A percentile compares a stretch with the other conserved stretches of the same genome.
Evolutionary conservation across 2,888 invertebrate species (phyloP).

Genomic region (Ganaspis brasiliensis): DNA sequence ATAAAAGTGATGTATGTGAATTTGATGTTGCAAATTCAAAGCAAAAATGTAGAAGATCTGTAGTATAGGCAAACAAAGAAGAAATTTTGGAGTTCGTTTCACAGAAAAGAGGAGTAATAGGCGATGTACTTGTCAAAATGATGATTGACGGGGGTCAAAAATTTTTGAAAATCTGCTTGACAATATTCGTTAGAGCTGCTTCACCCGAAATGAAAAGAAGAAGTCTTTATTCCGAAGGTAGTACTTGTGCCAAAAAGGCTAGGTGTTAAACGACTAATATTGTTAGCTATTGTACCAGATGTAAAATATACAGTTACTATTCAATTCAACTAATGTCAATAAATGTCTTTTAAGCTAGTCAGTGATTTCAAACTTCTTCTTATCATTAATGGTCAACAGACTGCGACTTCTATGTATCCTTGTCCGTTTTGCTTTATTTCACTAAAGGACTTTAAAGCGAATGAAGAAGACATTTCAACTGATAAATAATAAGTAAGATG

Average conservation of each 20-base stretch:
- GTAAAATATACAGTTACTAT: too few relatives aligned
- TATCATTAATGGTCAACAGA: conserved; percentile 29
- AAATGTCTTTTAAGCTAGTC: neutral
- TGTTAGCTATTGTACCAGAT: too few relatives aligned
- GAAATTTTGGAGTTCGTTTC: conserved; percentile 29
- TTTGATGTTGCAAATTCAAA: conserved; percentile 29
- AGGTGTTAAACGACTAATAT: conserved; percentile 25
- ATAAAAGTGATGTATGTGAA: conserved; percentile 19
- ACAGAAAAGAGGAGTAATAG: conserved; percentile 3
- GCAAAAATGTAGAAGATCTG: neutral
- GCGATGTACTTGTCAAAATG: conserved; percentile 21
- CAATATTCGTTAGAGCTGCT: conserved; percentile 19
- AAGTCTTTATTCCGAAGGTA: conserved; percentile 24
- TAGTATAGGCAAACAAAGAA: conserved; percentile 9
- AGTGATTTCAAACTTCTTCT: neutral
- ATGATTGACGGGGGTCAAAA: too few relatives aligned
- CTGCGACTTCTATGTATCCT: neutral
- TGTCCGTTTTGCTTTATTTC: too few relatives aligned
- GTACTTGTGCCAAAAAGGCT: too few relatives aligned
- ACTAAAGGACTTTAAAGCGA: neutral
- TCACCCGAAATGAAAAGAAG: conserved; percentile 16
- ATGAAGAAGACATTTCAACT: conserved; percentile 4
- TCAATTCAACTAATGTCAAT: neutral
- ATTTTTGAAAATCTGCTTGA: too few relatives aligned
- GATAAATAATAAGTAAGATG: neutral